Percentiles rank a stretch among this genome's conserved stretches.
These are phyloP conservation scores for Cyrtonyx montezumae DNA, from an alignment of 2,113 vertebrate species.

Conservation along the genomic window DNA sequence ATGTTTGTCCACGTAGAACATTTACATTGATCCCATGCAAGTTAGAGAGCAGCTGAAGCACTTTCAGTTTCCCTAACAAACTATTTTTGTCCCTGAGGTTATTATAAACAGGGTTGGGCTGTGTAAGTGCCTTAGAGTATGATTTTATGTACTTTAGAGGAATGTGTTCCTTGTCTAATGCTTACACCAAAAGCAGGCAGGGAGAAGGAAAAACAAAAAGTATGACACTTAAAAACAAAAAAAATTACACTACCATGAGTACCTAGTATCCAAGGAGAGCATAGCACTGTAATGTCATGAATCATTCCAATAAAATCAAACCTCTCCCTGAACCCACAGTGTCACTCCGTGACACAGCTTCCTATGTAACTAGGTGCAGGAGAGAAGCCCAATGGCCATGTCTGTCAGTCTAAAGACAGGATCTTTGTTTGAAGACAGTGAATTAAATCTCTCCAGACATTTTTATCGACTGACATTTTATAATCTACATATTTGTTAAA, in stretches of 20 bases:
- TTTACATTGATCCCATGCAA: not conserved
- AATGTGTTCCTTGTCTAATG: not conserved
- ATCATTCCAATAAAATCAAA: constrained; percentile 27
- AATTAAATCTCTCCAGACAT: not conserved
- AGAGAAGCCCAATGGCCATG: not conserved
- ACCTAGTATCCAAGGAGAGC: constrained; percentile 23
- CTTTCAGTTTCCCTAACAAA: constrained; percentile 36
- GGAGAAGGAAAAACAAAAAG: constrained; percentile 3
- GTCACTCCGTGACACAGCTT: not conserved
- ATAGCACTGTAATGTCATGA: not conserved
- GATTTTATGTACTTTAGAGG: constrained; percentile 12
- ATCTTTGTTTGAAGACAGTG: not conserved
- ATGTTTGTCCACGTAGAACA: not conserved
- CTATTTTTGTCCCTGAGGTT: constrained; percentile 14
- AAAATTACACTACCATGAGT: not conserved
- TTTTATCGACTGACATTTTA: not conserved
- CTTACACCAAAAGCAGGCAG: not conserved
- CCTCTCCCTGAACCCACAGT: not conserved
- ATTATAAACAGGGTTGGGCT: constrained; percentile 25
- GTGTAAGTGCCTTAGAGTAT: not conserved
- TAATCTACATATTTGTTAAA: not conserved
- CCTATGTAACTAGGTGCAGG: not conserved
- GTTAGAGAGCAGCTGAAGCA: constrained; percentile 9
- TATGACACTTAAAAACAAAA: not conserved
- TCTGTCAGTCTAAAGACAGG: not conserved